Percentiles rank a stretch among this genome's conserved stretches.
phyloP scores from a whole-genome alignment of 64 coral and sea anemone genomes.

The Montipora foliosa region DNA sequence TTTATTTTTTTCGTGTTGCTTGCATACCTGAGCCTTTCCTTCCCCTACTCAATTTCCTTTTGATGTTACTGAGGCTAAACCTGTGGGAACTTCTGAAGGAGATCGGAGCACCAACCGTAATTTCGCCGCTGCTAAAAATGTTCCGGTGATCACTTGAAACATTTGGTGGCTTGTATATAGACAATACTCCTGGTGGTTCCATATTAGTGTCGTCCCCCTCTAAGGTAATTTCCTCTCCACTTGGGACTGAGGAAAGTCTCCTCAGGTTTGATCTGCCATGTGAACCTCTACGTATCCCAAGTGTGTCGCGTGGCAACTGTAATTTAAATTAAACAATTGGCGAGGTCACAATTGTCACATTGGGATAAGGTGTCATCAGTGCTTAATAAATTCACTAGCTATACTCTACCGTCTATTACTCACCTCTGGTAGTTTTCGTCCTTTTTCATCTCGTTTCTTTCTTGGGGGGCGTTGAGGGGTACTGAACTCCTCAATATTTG shows the following conservation, averaged over 20 bases:
- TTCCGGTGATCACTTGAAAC: neutral
- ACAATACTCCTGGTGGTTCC: constrained; percentile 29
- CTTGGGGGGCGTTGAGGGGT: neutral
- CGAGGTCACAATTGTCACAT: constrained; percentile 16
- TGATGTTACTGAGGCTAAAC: neutral
- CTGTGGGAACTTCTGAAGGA: neutral
- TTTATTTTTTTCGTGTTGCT: neutral
- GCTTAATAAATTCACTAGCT: neutral
- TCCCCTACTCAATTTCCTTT: constrained; percentile 11
- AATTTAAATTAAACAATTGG: constrained; percentile 17
- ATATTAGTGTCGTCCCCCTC: neutral
- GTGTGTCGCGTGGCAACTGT: neutral
- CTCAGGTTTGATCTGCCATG: constrained; percentile 22
- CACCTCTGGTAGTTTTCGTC: constrained; percentile 17
- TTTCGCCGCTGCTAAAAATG: constrained; percentile 71
- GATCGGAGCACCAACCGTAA: neutral
- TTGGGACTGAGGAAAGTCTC: constrained; percentile 62
- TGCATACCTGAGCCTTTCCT: constrained; percentile 1
- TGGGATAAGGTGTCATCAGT: neutral
- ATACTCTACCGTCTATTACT: neutral
- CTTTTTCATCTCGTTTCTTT: neutral
- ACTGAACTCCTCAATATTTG: neutral
- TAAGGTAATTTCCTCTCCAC: constrained; percentile 15
- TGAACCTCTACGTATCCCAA: neutral
- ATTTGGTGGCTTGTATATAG: constrained; percentile 40